Percentiles rank a stretch among this genome's conserved stretches.
Evolutionary conservation across 2,888 invertebrate genomes (phyloP).

Genomic region (Masnerella sp.): DNA sequence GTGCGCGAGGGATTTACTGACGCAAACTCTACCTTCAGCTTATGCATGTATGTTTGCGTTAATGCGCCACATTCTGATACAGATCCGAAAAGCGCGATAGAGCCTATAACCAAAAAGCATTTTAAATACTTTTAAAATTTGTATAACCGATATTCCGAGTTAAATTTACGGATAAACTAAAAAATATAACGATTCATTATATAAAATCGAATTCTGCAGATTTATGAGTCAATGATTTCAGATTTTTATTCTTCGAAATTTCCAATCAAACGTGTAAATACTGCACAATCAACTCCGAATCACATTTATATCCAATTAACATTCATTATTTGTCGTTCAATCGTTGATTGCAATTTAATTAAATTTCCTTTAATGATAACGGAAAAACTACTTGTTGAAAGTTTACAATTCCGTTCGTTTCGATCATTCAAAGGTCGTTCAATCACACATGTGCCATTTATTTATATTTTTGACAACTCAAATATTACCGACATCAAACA

Average conservation of each 20-base stretch:
- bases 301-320: too few species aligned
- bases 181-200: too few species aligned
- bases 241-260: too few species aligned
- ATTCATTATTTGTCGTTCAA: too few species aligned
- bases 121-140: conserved; percentile 20
- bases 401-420: conserved; percentile 28
- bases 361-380: too few species aligned
- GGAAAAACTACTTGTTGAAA: conserved; percentile 24
- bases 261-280: too few species aligned
- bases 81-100: conserved; percentile 38
- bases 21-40: conserved; percentile 54
- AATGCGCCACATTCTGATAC: conserved; percentile 59
- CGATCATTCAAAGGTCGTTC: conserved; percentile 14
- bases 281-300: too few species aligned
- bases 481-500: conserved; percentile 48
- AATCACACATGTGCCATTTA: conserved; percentile 46
- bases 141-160: too few species aligned
- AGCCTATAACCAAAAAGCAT: conserved; percentile 32
- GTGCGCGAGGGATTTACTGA: conserved; percentile 56
- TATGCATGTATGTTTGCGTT: conserved; percentile 55
- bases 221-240: too few species aligned
- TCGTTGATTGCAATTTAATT: too few species aligned
- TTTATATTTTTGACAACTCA: conserved; percentile 41
- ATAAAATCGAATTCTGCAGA: too few species aligned
- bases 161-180: too few species aligned